Evolutionary conservation across 64 coral and sea anemone species (phyloP), one percentile per base, ranked within the genome.

Genomic region (Anthopleura sola): DNA sequence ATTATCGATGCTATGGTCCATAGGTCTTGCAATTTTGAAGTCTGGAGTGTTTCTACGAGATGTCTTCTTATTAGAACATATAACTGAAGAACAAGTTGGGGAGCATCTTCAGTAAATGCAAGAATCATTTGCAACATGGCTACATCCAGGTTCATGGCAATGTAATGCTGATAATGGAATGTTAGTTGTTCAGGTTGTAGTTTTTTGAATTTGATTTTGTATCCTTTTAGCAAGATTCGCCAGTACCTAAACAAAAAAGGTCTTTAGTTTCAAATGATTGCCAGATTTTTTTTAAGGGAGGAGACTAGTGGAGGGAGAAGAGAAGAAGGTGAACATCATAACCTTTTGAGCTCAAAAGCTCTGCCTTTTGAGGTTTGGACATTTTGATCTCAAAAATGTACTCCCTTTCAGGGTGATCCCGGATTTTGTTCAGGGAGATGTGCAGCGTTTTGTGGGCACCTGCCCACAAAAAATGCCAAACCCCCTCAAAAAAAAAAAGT

Each of bases 41-140:
- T 40, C 2, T 68, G 16, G 6, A 91, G 53, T 20, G 50, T 82
- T 36, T 92, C 81, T 16, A 92, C 86, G 18, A 83, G 57, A 3
- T 68, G 68, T 21, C 80, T 78, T 26, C 87, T 68, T 20, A 96
- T 49, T 11, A 96, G 94, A 13, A 96, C 69, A 50, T 96, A 96
- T 26, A 96, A 83, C 78, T 96, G 94, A 6, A 92, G 84, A 60
- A 96, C 90, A 28, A 96, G 90, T 47, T 96, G 94, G 0, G 94
- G 94, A 12, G 87, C 94, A 33, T 96, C 94, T 77, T 96, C 94
- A 24, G 90, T 96, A 12, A 92, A 96, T 0, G 94, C 94, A 7
- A 96, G 57, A 36, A 96, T 92, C 94, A 96, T 96, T 37, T 96
- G 94, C 31, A 96, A 39, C 81, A 96, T 87, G 0, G 87, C 90